Evolutionary conservation across 2,888 invertebrate species (phyloP).

Genomic region (Hylaea fasciaria): DNA sequence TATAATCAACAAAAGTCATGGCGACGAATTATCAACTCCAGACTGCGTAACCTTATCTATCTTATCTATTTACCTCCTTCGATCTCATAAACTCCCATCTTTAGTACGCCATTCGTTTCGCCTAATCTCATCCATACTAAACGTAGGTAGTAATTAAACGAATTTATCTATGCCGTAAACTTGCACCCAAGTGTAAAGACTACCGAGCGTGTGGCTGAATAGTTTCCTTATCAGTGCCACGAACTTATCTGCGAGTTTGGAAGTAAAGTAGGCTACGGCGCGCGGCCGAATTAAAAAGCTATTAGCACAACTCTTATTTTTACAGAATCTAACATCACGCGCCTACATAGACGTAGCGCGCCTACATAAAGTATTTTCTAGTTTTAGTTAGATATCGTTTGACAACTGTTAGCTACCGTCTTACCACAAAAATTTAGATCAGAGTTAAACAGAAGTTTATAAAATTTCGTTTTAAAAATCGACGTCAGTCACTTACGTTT

Average conservation of each 20-base stretch:
- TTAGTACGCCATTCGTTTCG: not conserved
- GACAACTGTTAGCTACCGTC: too few species aligned
- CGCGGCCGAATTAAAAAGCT: slow-evolving; percentile 69
- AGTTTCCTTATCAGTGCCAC: slow-evolving; percentile 62
- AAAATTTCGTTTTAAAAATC: too few species aligned
- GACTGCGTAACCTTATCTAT: too few species aligned
- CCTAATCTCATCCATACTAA: not conserved
- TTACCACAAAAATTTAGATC: too few species aligned
- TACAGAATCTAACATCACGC: slow-evolving; percentile 4
- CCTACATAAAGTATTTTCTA: too few species aligned
- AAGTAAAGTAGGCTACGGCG: slow-evolving; percentile 48
- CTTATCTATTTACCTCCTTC: too few species aligned
- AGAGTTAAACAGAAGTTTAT: too few species aligned
- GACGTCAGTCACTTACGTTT: too few species aligned
- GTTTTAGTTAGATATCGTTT: too few species aligned
- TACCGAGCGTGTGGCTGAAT: slow-evolving; percentile 46
- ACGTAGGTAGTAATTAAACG: not conserved
- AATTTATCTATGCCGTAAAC: slow-evolving; percentile 1
- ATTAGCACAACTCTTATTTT: slow-evolving; percentile 53
- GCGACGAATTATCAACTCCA: too few species aligned
- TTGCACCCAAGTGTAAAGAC: slow-evolving; percentile 18
- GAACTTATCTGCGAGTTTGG: slow-evolving; percentile 56
- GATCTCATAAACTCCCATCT: not conserved
- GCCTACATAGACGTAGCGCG: too few species aligned
- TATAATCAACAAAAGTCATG: too few species aligned